Conservation (phyloP, 2,797 vertebrate genomes). For the Chromis chromis region DNA sequence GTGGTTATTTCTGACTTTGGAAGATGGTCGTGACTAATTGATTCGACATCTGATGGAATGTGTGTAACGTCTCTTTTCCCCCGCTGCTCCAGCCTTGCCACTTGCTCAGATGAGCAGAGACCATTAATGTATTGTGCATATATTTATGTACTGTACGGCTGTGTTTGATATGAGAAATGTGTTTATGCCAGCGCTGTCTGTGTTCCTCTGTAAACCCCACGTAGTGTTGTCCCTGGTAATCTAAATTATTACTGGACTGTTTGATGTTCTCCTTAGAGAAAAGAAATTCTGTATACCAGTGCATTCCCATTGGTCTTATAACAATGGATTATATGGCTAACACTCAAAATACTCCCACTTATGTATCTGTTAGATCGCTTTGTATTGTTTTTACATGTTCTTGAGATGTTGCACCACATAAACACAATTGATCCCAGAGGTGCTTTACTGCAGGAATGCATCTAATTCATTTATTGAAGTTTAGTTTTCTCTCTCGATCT, state of each 20-base stretch:
- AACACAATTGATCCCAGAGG: slow-evolving; percentile 79
- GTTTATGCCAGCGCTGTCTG: slow-evolving; percentile 78
- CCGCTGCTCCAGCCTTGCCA: slow-evolving; percentile 66
- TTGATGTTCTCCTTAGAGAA: slow-evolving; percentile 78
- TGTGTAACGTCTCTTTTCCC: slow-evolving; percentile 77
- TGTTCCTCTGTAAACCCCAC: slow-evolving; percentile 72
- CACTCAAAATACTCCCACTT: slow-evolving; percentile 80
- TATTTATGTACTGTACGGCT: slow-evolving; percentile 76
- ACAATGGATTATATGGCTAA: slow-evolving; percentile 80
- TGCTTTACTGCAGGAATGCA: slow-evolving; percentile 57
- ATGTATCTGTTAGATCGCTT: slow-evolving; percentile 80
- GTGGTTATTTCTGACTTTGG: slow-evolving; percentile 81
- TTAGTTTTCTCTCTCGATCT: slow-evolving; percentile 59
- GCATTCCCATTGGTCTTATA: slow-evolving; percentile 76
- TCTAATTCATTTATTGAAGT: slow-evolving; percentile 73
- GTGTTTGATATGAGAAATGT: slow-evolving; percentile 80
- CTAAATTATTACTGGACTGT: slow-evolving; percentile 81
- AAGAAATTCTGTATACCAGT: slow-evolving; percentile 67
- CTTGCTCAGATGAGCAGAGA: slow-evolving; percentile 74
- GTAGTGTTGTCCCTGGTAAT: slow-evolving; percentile 76
- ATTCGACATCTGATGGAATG: slow-evolving; percentile 84
- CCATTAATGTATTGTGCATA: slow-evolving; percentile 79
- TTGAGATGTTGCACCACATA: slow-evolving; percentile 77
- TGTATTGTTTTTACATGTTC: slow-evolving; percentile 81
- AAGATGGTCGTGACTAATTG: slow-evolving; percentile 84